Percentiles rank a stretch among this genome's conserved stretches.
These are phyloP conservation scores for Cygnus atratus DNA, from an alignment of 2,113 vertebrate species.

Conservation along the genomic window DNA sequence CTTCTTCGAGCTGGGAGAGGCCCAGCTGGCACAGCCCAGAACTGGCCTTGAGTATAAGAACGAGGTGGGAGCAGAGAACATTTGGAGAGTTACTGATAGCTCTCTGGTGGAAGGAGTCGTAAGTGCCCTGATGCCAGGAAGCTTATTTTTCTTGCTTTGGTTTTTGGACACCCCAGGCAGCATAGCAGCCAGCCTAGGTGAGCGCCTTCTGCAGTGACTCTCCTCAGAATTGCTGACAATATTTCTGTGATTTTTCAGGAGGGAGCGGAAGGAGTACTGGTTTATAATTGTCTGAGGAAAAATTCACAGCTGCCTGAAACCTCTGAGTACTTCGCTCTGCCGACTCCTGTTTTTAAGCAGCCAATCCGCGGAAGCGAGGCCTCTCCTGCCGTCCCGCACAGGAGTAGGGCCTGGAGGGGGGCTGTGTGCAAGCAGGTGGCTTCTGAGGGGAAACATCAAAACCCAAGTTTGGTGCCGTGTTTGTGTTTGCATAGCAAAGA, in stretches of 20 bases:
- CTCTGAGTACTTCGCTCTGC: constrained; percentile 36
- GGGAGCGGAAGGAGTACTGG: neutral
- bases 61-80: neutral
- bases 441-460: neutral
- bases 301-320: constrained; percentile 19
- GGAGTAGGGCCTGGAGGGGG: neutral
- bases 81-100: neutral
- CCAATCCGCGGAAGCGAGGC: neutral
- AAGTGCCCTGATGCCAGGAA: neutral
- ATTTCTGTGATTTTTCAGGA: constrained; percentile 3
- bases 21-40: neutral
- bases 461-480: neutral
- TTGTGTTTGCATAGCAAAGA: neutral
- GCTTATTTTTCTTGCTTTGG: neutral
- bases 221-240: neutral
- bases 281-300: neutral
- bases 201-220: neutral
- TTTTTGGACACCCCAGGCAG: neutral
- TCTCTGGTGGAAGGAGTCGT: neutral
- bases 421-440: neutral
- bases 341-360: constrained; percentile 39
- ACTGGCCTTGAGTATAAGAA: neutral
- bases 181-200: neutral
- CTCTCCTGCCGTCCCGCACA: neutral
- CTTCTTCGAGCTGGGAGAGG: neutral